A percentile compares a stretch with the other conserved stretches of the same genome.
These are phyloP conservation scores for Microtus richardsoni DNA, from an alignment of 2,113 vertebrate species.

Conservation along the genomic window DNA sequence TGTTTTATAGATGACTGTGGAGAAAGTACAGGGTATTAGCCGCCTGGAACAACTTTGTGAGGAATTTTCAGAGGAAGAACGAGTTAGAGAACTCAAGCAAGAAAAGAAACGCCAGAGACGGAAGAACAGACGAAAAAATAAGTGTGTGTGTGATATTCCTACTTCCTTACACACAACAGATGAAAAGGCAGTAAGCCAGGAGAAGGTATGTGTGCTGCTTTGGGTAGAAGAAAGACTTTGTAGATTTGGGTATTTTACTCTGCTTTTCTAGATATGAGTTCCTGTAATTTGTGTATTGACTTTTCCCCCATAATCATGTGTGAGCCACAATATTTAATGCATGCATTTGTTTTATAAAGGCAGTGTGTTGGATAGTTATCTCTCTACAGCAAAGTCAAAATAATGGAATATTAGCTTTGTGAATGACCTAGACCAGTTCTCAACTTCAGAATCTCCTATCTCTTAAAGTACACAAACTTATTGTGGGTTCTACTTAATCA, in stretches of 20 bases:
- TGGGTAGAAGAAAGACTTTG: neutral
- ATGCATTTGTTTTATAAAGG: slow-evolving; percentile 47
- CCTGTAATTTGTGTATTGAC: neutral
- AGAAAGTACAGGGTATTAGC: slow-evolving; percentile 98
- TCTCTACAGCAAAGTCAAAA: slow-evolving; percentile 20
- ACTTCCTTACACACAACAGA: slow-evolving; percentile 89
- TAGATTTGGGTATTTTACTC: slow-evolving; percentile 5
- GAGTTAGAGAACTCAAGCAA: slow-evolving; percentile 96
- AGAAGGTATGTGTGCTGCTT: slow-evolving; percentile 88
- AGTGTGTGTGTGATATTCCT: slow-evolving; percentile 92
- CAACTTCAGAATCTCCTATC: neutral
- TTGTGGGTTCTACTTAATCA: slow-evolving; percentile 34
- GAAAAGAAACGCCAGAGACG: slow-evolving; percentile 98
- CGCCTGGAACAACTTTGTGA: slow-evolving; percentile 97
- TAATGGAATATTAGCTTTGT: slow-evolving; percentile 40
- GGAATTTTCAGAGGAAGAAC: slow-evolving; percentile 97
- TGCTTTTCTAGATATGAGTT: neutral
- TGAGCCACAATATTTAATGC: slow-evolving; percentile 12
- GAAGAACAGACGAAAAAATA: slow-evolving; percentile 98
- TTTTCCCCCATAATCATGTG: neutral
- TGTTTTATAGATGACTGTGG: slow-evolving; percentile 94
- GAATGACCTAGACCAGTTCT: slow-evolving; percentile 24
- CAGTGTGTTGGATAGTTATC: neutral
- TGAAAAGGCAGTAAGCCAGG: slow-evolving; percentile 89
- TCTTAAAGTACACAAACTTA: slow-evolving; percentile 21